Base-by-base conservation (phyloP, 2,888 invertebrate genomes). In the Elegia similella region DNA sequence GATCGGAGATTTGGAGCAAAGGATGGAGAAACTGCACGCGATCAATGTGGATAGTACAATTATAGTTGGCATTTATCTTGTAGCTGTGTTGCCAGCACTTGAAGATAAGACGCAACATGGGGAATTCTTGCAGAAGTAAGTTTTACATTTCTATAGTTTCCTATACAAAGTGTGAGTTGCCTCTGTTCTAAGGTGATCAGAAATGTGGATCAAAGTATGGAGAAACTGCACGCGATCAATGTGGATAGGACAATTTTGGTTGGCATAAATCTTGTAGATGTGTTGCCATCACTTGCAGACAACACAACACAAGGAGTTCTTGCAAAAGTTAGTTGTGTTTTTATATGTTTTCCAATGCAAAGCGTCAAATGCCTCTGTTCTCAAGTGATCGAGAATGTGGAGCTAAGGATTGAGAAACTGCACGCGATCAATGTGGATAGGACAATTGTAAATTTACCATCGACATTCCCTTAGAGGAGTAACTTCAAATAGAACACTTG, bases 11-110 rank as follows among this genome's bases (percentile, higher is more conserved):
- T 78, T 95, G 59, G 95, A 95, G 73, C 92, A 92, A 64, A 93
- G 93, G 70, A 88, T 95, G 72, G 93, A 93, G 65, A 93, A 93
- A 75, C 79, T 87, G 56, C 92, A 88, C 63, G 76, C 77, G 57
- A 88, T 92, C 68, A 92, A 88, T 73, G 88, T 86, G 64, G 92
- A 93, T 23, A 92, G 89, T 69, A 86, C 93, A 13, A 91, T 93
- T 38, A 81, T 93, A 12, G 93, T 95, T 55, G 94, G 95, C 0
- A 88, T 93, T 15, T 94, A 94, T 78, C 82, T 94, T 60, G 92
- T 92, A 0, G 86, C 93, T 6, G 76, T 94, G 54, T 86, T 94
- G 56, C 76, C 87, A 43, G 92, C 88, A 13, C 75, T 92, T 23
- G 92, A 92, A 47, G 88, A 93, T 57, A 82, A 83, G 44, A 71